Conservation (phyloP, 2,888 invertebrate genomes). For the Cylindroiulus punctatus region DNA sequence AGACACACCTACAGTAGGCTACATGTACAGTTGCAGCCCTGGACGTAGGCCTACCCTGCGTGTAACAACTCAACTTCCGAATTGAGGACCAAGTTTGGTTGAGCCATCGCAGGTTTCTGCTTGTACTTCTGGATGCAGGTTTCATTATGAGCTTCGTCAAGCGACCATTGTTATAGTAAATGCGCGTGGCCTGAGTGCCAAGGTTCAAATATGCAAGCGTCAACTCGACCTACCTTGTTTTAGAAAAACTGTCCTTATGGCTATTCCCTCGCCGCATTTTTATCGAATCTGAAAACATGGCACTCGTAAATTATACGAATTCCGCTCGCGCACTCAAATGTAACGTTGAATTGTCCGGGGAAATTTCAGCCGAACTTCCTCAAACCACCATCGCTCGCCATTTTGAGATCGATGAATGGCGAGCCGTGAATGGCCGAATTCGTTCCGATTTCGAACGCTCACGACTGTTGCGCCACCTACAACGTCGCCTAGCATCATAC, state of each 20-base stretch:
- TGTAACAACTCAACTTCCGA: background rate
- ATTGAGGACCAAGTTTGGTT: background rate
- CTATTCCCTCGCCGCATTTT: constrained; percentile 27
- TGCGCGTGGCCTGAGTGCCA: constrained; percentile 21
- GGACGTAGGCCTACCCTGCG: background rate
- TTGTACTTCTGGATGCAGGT: background rate
- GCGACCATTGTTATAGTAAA: background rate
- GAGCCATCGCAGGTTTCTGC: background rate
- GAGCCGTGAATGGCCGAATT: too few species aligned
- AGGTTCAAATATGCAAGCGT: constrained; percentile 15
- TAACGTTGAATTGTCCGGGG: background rate
- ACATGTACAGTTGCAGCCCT: background rate
- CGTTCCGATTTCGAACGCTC: too few species aligned
- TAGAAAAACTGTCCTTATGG: background rate
- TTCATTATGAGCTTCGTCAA: background rate
- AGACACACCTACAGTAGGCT: too few species aligned
- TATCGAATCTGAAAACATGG: constrained; percentile 34
- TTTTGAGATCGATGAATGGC: background rate
- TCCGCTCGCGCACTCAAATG: background rate
- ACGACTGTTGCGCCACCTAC: constrained; percentile 13
- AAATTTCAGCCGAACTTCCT: background rate
- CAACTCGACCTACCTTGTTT: background rate
- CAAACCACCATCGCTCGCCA: constrained; percentile 8
- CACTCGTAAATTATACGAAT: background rate
- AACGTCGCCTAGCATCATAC: background rate